Evolutionary conservation across 2,113 vertebrate species (phyloP).

Genomic region (Odobenus rosmarus): DNA sequence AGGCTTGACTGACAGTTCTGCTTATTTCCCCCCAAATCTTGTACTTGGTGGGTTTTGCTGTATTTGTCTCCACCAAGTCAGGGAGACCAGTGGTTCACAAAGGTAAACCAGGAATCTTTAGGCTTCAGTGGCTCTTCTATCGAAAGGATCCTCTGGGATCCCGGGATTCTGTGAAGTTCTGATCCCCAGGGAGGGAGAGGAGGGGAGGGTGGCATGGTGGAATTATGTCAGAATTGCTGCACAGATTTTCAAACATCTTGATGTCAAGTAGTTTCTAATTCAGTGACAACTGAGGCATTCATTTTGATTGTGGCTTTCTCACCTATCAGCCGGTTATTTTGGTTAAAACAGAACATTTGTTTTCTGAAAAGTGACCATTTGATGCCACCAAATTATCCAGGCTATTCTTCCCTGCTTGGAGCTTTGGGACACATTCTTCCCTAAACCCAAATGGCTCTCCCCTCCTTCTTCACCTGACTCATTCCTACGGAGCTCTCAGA

Average conservation of each 20-base stretch:
- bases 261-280: constrained; percentile 65
- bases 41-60: background rate
- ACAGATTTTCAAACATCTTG: constrained; percentile 68
- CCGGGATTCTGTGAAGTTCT: background rate
- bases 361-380: background rate
- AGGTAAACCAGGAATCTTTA: background rate
- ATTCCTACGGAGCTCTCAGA: background rate
- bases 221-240: background rate
- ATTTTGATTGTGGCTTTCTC: constrained; percentile 45
- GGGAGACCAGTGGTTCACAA: background rate
- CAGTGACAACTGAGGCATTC: background rate
- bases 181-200: background rate
- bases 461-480: background rate
- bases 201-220: background rate
- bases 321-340: constrained; percentile 53
- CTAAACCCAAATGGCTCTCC: background rate
- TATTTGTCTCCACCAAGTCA: background rate
- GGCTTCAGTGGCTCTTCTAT: background rate
- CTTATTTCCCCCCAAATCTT: background rate
- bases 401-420: background rate
- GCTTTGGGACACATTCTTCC: background rate
- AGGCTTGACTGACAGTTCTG: background rate
- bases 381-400: background rate
- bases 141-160: background rate
- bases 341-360: constrained; percentile 55